Base-by-base conservation (phyloP, 2,113 vertebrate genomes). In the Cinclus cinclus region DNA sequence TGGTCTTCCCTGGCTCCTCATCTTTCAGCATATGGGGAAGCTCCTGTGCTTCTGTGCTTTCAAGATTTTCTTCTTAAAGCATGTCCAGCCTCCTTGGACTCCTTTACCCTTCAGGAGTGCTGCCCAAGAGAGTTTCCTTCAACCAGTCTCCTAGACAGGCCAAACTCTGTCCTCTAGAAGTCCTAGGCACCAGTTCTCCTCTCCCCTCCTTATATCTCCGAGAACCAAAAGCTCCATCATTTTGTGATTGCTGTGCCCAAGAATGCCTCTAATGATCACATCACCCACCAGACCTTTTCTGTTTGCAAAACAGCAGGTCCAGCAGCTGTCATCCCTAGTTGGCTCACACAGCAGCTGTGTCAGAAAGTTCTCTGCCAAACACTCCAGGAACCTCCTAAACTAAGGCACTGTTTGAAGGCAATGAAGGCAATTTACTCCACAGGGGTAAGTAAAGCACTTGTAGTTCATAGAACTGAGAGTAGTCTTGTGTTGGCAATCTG, bases 251-350 rank as follows among this genome's bases (percentile, higher is more conserved):
- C 25, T 59, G 37, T 68, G 46, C 53, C 33, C 22, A 33, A 52
- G 25, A 52, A 2, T 4, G 37, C 35, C 37, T 44, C 46, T 31
- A 52, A 22, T 2, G 9, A 60, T 15, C 3, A 15, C 53, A 52
- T 52, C 31, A 33, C 14, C 31, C 44, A 44, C 27, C 33, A 68
- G 21, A 37, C 15, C 4, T 58, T 59, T 21, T 42, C 44, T 59
- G 31, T 44, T 42, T 31, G 33, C 46, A 37, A 37, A 62, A 37
- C 6, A 58, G 42, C 37, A 35, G 52, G 16, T 25, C 4, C 31
- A 59, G 31, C 31, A 52, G 33, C 18, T 81, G 77, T 16, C 0
- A 0, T 23, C 18, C n/a, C 23, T 16, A 8, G 16, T 0, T 46
- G 13, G 16, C 24, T 67, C 24, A 60, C 62, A 53, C 23, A 46